Base-by-base conservation (phyloP, 2,888 invertebrate species). In the Atrina japonica region DNA sequence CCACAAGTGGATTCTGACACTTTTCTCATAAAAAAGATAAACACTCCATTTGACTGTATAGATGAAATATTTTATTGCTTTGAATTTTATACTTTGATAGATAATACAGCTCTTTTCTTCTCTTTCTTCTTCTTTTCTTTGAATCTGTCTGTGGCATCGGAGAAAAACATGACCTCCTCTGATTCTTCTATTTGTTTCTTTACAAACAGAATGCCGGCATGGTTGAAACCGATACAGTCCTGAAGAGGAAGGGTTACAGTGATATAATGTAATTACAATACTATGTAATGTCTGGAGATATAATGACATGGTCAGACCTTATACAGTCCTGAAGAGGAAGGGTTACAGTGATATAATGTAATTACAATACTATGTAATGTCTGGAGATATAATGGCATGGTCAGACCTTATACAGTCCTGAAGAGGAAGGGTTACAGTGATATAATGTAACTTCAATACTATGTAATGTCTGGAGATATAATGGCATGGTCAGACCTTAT, bases 361-460 rank as follows among this genome's bases (percentile, higher is more conserved):
- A n/a, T n/a, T n/a, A n/a, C n/a, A n/a, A n/a, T n/a, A n/a, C n/a
- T n/a, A n/a, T n/a, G n/a, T n/a, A n/a, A n/a, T n/a, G n/a, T n/a
- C n/a, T n/a, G n/a, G n/a, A n/a, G n/a, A n/a, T n/a, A n/a, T n/a
- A n/a, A n/a, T n/a, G 88, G 96, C 95, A 76, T 95, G 91, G 91
- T 98, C 98, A 89, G 94, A 95, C 3, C 97, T 97, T 55, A 96
- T 93, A 84, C 94, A 92, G 89, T 97, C 96, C 94, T 97, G 91
- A 18, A 93, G 76, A 71, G 77, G 3, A 30, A 49, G n/a, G n/a
- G n/a, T n/a, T n/a, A n/a, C n/a, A n/a, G n/a, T n/a, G n/a, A n/a
- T n/a, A n/a, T n/a, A n/a, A n/a, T n/a, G n/a, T n/a, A n/a, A n/a
- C n/a, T n/a, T n/a, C n/a, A n/a, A n/a, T n/a, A n/a, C n/a, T n/a